Evolutionary conservation across 2,888 invertebrate species (phyloP), one percentile per base, ranked within the genome.

Genomic region (Calameuta filiformis): DNA sequence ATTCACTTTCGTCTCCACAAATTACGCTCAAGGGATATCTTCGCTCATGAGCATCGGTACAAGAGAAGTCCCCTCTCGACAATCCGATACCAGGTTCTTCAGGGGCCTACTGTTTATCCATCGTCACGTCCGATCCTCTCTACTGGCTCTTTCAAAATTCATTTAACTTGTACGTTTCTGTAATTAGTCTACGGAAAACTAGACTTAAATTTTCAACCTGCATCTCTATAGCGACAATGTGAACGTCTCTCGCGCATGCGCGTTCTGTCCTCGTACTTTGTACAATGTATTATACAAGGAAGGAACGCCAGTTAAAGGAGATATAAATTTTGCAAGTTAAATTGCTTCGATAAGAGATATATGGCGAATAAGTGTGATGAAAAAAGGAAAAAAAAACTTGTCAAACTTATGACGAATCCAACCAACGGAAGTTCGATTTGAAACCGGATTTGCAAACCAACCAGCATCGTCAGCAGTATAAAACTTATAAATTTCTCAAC

Each of bases 241-340:
- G 1, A 40, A 40, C 40, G 15, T 40, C 1, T 15, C 15, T 15
- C 40, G 12, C 40, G 15, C 4, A 15, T 40, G 15, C 40, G 15
- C 40, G 15, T 15, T 1, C 15, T 6, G 40, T 40, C 15, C 40
- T 40, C 40, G 40, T 15, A 23, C 40, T 23, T 9, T 56, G 9
- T 2, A 56, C 9, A 56, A 15, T 9, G 40, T 2, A 15, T 9
- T 35, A 4, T 0, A 35, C 12, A 35, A 23, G 23, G 2, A 23
- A 56, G 9, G 23, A 9, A 56, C 1, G 23, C 23, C 40, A 2
- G 40, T 80, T 80, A 33, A 75, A 79, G 79, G 76, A 81, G 81
- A 84, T 78, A 81, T 79, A 79, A 84, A 87, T 87, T 87, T 56
- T 87, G 83, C 85, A 87, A 87, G 86, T 87, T 84, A 87, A 87